phyloP scores from a whole-genome alignment of 2,113 vertebrate species.

The Oncorhynchus masou region DNA sequence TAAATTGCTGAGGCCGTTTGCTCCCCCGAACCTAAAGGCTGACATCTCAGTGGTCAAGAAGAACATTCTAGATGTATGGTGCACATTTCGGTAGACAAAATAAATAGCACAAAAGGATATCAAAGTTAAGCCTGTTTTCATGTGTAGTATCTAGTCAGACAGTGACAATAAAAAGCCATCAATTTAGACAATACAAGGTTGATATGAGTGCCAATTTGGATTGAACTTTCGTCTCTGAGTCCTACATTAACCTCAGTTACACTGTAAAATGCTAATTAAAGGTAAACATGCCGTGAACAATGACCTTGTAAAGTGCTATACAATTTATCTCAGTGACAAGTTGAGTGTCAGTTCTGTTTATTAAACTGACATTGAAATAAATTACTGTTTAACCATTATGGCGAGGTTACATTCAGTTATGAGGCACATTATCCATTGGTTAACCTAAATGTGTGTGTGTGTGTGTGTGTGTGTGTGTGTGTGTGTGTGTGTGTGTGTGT shows the following conservation, averaged over 20 bases:
- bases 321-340: slow-evolving; percentile 56
- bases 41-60: neutral
- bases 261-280: slow-evolving; percentile 60
- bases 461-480: too few species aligned
- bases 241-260: slow-evolving; percentile 53
- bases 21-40: slow-evolving; percentile 29
- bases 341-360: slow-evolving; percentile 60
- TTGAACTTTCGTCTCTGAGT: slow-evolving; percentile 61
- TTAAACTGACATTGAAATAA: slow-evolving; percentile 60
- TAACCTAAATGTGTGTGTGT: neutral
- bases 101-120: neutral
- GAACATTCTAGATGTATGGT: neutral
- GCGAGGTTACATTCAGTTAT: slow-evolving; percentile 46
- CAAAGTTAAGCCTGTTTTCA: neutral
- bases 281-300: slow-evolving; percentile 43
- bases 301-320: slow-evolving; percentile 63
- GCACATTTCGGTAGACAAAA: neutral
- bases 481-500: too few species aligned
- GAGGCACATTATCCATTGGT: slow-evolving; percentile 40
- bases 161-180: neutral
- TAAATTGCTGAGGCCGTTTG: slow-evolving; percentile 50
- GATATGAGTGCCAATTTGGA: slow-evolving; percentile 59
- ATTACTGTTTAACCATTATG: slow-evolving; percentile 62
- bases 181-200: slow-evolving; percentile 37
- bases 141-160: slow-evolving; percentile 1